These are phyloP conservation scores for Axinella damicornis DNA, from an alignment of 37 sponge, comb jelly and placozoan genomes.

Conservation along the genomic window DNA sequence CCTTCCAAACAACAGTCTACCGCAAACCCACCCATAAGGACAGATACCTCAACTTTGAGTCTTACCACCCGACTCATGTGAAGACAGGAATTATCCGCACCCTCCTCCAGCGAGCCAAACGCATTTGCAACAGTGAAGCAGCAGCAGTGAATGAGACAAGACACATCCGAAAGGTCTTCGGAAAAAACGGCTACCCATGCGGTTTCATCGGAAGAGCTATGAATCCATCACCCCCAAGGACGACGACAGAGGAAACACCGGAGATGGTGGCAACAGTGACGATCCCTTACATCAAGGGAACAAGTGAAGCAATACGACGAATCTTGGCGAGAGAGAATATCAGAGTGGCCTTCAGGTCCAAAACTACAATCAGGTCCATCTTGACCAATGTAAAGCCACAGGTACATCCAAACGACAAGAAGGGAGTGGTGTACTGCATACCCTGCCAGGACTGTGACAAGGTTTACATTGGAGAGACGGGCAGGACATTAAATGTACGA, in stretches of 20 bases:
- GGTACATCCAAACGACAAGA: neutral
- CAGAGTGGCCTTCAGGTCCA: no score
- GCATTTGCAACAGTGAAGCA: neutral
- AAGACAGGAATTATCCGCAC: constrained; percentile 1
- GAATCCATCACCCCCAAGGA: neutral
- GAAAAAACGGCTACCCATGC: neutral
- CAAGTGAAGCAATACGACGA: neutral
- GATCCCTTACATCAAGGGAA: neutral
- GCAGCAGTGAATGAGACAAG: neutral
- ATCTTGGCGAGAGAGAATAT: neutral
- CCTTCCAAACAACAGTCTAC: neutral
- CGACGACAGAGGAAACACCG: neutral
- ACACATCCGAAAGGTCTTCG: neutral
- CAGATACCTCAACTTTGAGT: neutral
- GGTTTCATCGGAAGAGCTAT: neutral
- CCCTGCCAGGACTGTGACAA: constrained; percentile 10
- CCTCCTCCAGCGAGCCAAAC: neutral
- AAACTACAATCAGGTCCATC: no score
- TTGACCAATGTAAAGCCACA: neutral
- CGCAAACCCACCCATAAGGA: neutral
- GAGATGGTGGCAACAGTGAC: neutral
- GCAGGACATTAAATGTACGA: neutral
- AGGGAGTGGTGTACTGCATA: neutral
- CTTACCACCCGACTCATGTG: neutral
- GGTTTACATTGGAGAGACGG: neutral